Evolutionary conservation across 2,113 vertebrate genomes (phyloP).

Genomic region (Caretta caretta): DNA sequence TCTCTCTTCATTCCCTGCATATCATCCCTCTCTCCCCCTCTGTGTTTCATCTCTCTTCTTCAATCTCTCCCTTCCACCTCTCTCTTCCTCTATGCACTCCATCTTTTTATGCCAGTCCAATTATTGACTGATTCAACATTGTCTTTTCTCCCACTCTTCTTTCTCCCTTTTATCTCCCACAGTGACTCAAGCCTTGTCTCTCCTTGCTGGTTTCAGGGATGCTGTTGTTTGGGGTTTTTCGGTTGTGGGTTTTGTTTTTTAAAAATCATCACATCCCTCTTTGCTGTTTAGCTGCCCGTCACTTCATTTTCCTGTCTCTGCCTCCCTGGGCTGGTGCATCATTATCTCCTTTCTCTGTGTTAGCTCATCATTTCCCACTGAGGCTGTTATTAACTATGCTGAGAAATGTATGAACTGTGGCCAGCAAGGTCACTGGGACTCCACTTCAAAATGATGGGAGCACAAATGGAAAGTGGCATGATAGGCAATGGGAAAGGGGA

Average conservation of each 20-base stretch:
- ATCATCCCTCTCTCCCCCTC: not conserved
- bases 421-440: slow-evolving; percentile 60
- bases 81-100: not conserved
- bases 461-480: slow-evolving; percentile 61
- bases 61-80: slow-evolving; percentile 32
- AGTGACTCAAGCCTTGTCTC: slow-evolving; percentile 54
- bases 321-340: slow-evolving; percentile 32
- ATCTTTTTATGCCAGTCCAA: slow-evolving; percentile 55
- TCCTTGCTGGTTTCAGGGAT: slow-evolving; percentile 45
- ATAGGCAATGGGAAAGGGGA: not conserved
- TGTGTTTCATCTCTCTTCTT: slow-evolving; percentile 7
- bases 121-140: slow-evolving; percentile 39
- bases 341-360: slow-evolving; percentile 63
- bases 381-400: slow-evolving; percentile 61
- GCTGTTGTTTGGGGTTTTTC: slow-evolving; percentile 22
- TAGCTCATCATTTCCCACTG: slow-evolving; percentile 65
- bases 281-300: slow-evolving; percentile 71
- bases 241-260: slow-evolving; percentile 67
- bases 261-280: slow-evolving; percentile 40
- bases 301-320: slow-evolving; percentile 49
- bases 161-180: slow-evolving; percentile 24
- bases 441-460: slow-evolving; percentile 61
- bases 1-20: not conserved
- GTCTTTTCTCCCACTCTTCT: slow-evolving; percentile 38
- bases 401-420: slow-evolving; percentile 43